A percentile compares a stretch with the other conserved stretches of the same genome.
These are phyloP conservation scores for Cydia strobilella DNA, from an alignment of 1,140 invertebrate genomes.

Conservation along the genomic window DNA sequence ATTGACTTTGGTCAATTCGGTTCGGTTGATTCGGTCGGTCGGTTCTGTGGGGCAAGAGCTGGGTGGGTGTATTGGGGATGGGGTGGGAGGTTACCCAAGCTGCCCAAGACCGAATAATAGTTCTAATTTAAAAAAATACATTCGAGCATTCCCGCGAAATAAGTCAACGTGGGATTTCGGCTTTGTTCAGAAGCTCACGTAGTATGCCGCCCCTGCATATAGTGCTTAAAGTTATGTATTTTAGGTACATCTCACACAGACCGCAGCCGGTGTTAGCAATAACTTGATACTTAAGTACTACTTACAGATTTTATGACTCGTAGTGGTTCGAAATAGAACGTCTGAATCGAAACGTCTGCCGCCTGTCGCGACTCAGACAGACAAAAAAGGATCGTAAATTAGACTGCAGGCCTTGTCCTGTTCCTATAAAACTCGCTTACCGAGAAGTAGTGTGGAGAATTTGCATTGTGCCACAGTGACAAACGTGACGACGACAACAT, in stretches of 20 bases:
- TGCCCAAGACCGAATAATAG: too few relatives aligned
- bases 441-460: background rate
- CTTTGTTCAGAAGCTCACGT: too few relatives aligned
- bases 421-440: background rate
- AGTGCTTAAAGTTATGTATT: background rate
- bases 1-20: too few relatives aligned
- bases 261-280: background rate
- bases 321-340: constrained; percentile 61
- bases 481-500: too few relatives aligned
- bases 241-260: background rate
- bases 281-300: constrained; percentile 8
- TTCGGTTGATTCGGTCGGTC: too few relatives aligned
- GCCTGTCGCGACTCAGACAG: constrained; percentile 63
- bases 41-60: too few relatives aligned
- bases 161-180: too few relatives aligned
- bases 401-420: constrained; percentile 34
- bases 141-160: too few relatives aligned
- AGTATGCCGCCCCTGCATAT: too few relatives aligned
- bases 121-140: too few relatives aligned
- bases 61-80: too few relatives aligned
- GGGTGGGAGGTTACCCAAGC: too few relatives aligned
- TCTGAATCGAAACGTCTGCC: constrained; percentile 41
- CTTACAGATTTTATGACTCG: constrained; percentile 29
- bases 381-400: constrained; percentile 65
- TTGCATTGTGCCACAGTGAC: background rate